Evolutionary conservation across 1,140 invertebrate genomes (phyloP).

Genomic region (Andricus grossulariae): DNA sequence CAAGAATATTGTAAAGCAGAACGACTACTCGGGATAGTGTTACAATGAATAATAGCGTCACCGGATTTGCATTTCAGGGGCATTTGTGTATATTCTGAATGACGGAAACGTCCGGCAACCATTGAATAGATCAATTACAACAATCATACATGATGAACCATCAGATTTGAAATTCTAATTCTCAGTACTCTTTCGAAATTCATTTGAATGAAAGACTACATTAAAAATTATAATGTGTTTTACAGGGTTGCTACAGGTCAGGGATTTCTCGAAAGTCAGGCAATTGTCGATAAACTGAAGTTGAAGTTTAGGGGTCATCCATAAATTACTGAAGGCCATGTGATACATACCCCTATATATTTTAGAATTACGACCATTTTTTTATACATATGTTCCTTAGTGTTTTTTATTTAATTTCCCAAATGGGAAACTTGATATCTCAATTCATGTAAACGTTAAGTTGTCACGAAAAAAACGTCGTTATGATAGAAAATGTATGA

Average conservation of each 20-base stretch:
- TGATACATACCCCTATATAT: too few relatives aligned
- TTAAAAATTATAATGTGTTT: neutral
- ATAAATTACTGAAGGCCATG: too few relatives aligned
- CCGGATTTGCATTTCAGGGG: conserved; percentile 21
- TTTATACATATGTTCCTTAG: too few relatives aligned
- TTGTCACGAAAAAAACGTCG: too few relatives aligned
- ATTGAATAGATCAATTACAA: conserved; percentile 17
- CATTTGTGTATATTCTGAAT: conserved; percentile 25
- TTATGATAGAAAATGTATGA: too few relatives aligned
- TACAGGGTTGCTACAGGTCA: neutral
- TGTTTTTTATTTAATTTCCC: too few relatives aligned
- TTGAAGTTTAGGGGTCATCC: too few relatives aligned
- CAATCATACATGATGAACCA: neutral
- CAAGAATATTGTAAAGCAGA: neutral
- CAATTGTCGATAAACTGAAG: too few relatives aligned
- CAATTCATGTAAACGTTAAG: too few relatives aligned
- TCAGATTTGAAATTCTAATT: conserved; percentile 18
- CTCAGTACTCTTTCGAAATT: neutral
- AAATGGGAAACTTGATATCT: too few relatives aligned
- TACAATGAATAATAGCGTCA: conserved; percentile 29
- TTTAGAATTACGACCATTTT: too few relatives aligned
- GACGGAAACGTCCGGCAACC: neutral
- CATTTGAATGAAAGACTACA: neutral
- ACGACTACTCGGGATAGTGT: neutral
- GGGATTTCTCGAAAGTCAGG: neutral